These are phyloP conservation scores for Hedychridium roseum DNA, from an alignment of 2,888 invertebrate species.

Conservation along the genomic window DNA sequence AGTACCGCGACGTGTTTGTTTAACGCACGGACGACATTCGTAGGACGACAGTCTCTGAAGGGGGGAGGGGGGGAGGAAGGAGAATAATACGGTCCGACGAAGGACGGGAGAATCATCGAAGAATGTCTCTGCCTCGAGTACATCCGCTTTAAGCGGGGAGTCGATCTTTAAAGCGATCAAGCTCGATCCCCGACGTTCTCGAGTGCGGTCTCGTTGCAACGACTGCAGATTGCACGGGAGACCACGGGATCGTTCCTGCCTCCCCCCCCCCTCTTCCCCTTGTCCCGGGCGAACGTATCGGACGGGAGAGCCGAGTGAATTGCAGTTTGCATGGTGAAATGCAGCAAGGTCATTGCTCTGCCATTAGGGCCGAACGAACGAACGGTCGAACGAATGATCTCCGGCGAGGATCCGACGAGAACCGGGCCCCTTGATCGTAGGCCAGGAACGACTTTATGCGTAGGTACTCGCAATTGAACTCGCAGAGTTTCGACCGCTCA, in stretches of 20 bases:
- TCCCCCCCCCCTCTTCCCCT: constrained; percentile 20
- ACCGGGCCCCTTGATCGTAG: constrained; percentile 39
- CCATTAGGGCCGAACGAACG: constrained; percentile 44
- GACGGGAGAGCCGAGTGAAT: constrained; percentile 31
- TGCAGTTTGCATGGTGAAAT: constrained; percentile 45
- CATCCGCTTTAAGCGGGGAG: constrained; percentile 39
- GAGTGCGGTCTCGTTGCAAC: constrained; percentile 26
- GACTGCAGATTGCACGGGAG: constrained; percentile 36
- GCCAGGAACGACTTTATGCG: constrained; percentile 10
- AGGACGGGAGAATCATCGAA: neutral
- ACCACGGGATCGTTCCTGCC: constrained; percentile 22
- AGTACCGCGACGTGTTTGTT: too few species aligned
- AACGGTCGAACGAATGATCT: constrained; percentile 30
- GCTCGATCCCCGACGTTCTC: constrained; percentile 23
- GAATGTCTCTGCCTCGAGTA: constrained; percentile 16
- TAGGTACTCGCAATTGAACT: constrained; percentile 34
- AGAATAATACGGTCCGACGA: neutral
- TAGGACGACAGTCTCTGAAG: neutral
- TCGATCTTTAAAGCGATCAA: constrained; percentile 42
- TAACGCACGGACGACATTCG: too few species aligned
- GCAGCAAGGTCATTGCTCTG: constrained; percentile 51
- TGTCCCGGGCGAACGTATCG: constrained; percentile 19
- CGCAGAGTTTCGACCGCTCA: constrained; percentile 12
- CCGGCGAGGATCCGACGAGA: constrained; percentile 41
- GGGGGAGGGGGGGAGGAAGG: constrained; percentile 1